Conservation (phyloP, 1,140 invertebrate species). For the Tetramorium parvispinum region DNA sequence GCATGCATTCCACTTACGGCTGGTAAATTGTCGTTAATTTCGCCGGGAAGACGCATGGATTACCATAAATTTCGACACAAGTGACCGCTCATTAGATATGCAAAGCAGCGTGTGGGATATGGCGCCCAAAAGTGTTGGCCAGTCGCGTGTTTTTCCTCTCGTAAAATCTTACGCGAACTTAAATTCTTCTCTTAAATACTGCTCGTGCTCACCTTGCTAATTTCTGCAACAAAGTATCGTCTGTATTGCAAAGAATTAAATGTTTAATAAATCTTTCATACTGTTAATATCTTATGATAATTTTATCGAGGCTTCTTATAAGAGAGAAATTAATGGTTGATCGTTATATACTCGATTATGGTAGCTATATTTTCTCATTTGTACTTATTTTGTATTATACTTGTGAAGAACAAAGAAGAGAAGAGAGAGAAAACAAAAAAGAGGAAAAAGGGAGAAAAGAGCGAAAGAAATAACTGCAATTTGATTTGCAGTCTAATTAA, state of each 20-base stretch:
- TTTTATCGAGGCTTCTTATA: neutral
- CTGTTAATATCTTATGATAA: slow-evolving; percentile 33
- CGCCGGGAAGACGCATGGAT: slow-evolving; percentile 69
- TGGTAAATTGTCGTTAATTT: slow-evolving; percentile 74
- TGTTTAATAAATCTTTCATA: slow-evolving; percentile 12
- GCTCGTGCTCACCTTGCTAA: neutral
- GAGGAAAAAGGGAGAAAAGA: too few relatives aligned
- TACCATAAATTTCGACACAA: slow-evolving; percentile 75
- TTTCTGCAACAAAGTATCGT: slow-evolving; percentile 4
- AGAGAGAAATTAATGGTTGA: slow-evolving; percentile 19
- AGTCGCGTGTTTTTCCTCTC: slow-evolving; percentile 51
- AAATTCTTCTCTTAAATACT: slow-evolving; percentile 40
- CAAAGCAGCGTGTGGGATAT: slow-evolving; percentile 62
- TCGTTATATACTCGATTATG: neutral
- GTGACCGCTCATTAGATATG: slow-evolving; percentile 75
- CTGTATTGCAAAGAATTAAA: neutral
- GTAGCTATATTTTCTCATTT: neutral
- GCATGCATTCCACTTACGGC: slow-evolving; percentile 61
- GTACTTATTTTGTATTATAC: neutral
- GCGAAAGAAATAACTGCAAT: neutral
- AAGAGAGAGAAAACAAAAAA: too few relatives aligned
- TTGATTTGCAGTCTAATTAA: neutral
- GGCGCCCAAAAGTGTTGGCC: slow-evolving; percentile 40
- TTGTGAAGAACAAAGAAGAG: neutral
- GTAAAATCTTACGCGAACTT: slow-evolving; percentile 21